Evolutionary conservation across 1,140 invertebrate species (phyloP), one percentile per base, ranked within the genome.

Genomic region (Lepidostoma basale): DNA sequence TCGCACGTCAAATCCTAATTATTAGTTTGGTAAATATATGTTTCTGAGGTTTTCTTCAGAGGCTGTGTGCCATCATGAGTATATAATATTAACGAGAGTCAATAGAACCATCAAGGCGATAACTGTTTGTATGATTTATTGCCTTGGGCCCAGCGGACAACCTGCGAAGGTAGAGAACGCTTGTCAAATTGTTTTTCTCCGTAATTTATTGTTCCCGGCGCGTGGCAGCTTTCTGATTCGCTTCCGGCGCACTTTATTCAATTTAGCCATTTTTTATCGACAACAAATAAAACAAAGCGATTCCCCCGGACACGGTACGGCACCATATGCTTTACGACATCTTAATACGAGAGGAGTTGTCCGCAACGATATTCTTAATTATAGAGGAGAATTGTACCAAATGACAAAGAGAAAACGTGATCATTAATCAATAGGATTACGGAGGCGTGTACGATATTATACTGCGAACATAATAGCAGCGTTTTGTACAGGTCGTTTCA

Each of bases 41-140:
- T n/a, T 54, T 54, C 9, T 14, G 49, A 33, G 25, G n/a, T n/a
- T n/a, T n/a, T n/a, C n/a, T n/a, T n/a, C n/a, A 54, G 26, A 2
- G 9, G 44, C 3, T 26, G 23, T 28, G 47, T 28, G 6, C 25
- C 20, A n/a, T n/a, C n/a, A n/a, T 10, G 9, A 12, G 12, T n/a
- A 30, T 28, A 25, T 36, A 64, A 69, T 69, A 64, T 69, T 69
- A 65, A 69, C 39, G 65, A 30, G 62, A 63, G 62, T 33, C 68
- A 59, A 69, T 69, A 69, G 68, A 69, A 69, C 44, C 68, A 69
- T 69, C 68, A 65, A 18, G 40, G 14, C 45, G 68, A 65, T 69
- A 65, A 69, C 68, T 60, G 68, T 69, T 56, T 30, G 18, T 56
- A 23, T 69, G 68, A 69, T 65, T 69, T 69, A 69, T 69, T 5